Conservation (phyloP, 2,888 invertebrate genomes). For the Perithous albicinctus region DNA sequence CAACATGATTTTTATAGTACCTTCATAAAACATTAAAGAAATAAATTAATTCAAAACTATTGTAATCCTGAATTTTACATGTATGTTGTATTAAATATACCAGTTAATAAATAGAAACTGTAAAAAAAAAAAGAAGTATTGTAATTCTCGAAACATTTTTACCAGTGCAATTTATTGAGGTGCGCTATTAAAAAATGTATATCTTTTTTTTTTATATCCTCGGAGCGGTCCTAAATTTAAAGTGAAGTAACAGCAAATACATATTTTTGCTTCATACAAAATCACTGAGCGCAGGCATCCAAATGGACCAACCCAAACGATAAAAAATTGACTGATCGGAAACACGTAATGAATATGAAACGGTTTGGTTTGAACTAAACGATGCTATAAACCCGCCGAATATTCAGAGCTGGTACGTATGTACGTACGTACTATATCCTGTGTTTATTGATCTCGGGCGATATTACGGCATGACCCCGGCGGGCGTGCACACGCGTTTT, state of each 20-base stretch:
- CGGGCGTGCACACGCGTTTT: constrained; percentile 57
- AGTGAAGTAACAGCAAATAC: background rate
- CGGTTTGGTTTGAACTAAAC: constrained; percentile 35
- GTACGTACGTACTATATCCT: constrained; percentile 36
- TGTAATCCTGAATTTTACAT: no score
- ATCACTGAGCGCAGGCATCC: background rate
- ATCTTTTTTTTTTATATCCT: no score
- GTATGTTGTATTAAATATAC: no score
- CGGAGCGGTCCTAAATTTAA: background rate
- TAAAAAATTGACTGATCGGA: constrained; percentile 36
- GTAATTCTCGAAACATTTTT: no score
- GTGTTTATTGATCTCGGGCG: constrained; percentile 64
- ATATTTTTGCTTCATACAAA: background rate
- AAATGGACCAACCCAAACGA: constrained; percentile 8
- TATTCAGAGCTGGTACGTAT: constrained; percentile 37
- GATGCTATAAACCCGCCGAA: constrained; percentile 41
- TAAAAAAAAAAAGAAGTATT: no score
- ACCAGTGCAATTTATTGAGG: background rate
- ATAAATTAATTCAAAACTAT: no score
- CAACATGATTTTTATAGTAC: no score
- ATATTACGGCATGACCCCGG: constrained; percentile 63
- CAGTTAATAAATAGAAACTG: no score
- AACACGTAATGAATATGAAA: constrained; percentile 26
- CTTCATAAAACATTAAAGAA: no score
- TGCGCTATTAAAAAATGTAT: background rate